phyloP scores from a whole-genome alignment of 2,888 invertebrate genomes.

The Kryphioiulus occultus region DNA sequence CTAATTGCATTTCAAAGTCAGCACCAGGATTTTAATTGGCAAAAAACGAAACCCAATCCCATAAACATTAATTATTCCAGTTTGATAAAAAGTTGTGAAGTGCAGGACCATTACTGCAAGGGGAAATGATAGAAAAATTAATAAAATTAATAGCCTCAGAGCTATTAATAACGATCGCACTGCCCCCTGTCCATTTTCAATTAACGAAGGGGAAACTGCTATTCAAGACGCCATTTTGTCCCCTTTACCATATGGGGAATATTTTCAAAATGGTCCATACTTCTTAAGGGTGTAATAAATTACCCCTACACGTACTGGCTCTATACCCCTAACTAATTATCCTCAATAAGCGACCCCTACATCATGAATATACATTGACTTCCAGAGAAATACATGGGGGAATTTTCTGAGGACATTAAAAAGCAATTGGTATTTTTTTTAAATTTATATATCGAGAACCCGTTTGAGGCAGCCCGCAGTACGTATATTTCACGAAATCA shows the following conservation, averaged over 20 bases:
- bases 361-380: neutral
- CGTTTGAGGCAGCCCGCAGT: neutral
- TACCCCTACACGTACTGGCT: neutral
- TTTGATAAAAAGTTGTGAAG: neutral
- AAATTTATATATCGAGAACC: neutral
- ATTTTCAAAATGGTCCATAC: neutral
- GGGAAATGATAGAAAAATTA: neutral
- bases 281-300: neutral
- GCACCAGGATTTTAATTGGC: neutral
- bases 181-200: neutral
- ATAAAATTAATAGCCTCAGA: neutral
- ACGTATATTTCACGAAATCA: neutral
- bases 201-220: neutral
- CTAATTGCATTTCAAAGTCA: neutral
- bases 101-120: neutral
- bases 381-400: neutral
- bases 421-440: neutral
- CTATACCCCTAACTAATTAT: neutral
- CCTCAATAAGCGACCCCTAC: neutral
- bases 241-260: neutral
- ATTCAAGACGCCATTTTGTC: neutral
- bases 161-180: neutral
- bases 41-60: neutral
- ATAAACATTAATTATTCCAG: neutral
- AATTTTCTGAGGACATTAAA: neutral